These are phyloP conservation scores for Xerus rutilus DNA, from an alignment of 2,797 vertebrate species.

Conservation along the genomic window DNA sequence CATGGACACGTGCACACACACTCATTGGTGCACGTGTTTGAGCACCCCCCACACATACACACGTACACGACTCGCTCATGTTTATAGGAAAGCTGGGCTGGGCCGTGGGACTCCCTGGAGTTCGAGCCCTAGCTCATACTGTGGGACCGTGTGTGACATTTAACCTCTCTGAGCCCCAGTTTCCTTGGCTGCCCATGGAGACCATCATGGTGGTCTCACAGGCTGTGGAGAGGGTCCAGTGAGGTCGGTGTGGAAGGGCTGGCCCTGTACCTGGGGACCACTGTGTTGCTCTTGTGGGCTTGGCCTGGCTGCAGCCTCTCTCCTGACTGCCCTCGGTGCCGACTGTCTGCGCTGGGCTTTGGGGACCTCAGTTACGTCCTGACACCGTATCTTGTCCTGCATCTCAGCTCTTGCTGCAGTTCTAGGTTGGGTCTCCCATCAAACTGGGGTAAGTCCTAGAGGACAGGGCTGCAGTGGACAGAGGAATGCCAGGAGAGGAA, in stretches of 20 bases:
- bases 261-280: rapidly evolving
- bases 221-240: not conserved
- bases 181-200: not conserved
- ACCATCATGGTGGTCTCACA: rapidly evolving
- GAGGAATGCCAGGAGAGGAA: not conserved
- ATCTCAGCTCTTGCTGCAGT: not conserved
- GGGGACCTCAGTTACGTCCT: not conserved
- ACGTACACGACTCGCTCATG: rapidly evolving
- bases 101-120: not conserved
- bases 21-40: too few relatives aligned
- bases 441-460: not conserved
- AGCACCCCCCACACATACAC: not conserved
- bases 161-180: not conserved
- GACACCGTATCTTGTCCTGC: too few relatives aligned
- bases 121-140: not conserved
- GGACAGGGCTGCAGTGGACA: not conserved
- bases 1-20: rapidly evolving
- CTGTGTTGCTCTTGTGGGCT: not conserved
- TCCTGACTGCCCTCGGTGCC: rapidly evolving
- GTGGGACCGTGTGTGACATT: not conserved
- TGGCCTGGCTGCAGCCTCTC: not conserved
- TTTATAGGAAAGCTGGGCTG: not conserved
- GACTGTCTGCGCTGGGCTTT: not conserved
- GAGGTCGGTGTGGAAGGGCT: not conserved
- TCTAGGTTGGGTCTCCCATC: rapidly evolving